Evolutionary conservation across 1,140 invertebrate genomes (phyloP).

Genomic region (Rhagoletis pomonella): DNA sequence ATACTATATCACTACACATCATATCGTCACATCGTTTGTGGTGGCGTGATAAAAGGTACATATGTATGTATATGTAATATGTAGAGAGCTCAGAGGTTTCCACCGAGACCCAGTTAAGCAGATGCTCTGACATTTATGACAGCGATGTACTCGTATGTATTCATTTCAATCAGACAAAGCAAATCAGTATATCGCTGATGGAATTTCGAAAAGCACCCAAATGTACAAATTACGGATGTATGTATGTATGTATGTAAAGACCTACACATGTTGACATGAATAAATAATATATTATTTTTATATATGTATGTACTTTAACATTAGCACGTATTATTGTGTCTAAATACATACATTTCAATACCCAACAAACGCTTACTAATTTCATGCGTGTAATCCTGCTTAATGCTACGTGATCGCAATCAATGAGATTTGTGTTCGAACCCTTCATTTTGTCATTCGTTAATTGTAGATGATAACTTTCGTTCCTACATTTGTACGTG

Average conservation of each 20-base stretch:
- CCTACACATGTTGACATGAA: not conserved
- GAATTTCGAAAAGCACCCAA: not conserved
- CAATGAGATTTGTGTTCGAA: slow-evolving; percentile 30
- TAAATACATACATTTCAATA: not conserved
- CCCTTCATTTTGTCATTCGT: slow-evolving; percentile 21
- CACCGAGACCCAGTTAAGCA: slow-evolving; percentile 44
- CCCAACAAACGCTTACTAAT: not conserved
- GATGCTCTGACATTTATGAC: slow-evolving; percentile 46
- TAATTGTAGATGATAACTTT: not conserved
- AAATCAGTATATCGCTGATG: slow-evolving; percentile 23
- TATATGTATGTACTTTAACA: too few relatives aligned
- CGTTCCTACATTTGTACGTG: not conserved
- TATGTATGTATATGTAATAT: too few relatives aligned
- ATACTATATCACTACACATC: too few relatives aligned
- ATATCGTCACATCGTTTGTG: not conserved
- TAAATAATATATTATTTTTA: not conserved
- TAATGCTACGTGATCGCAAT: slow-evolving; percentile 40
- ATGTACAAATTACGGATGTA: not conserved
- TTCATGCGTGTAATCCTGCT: slow-evolving; percentile 19
- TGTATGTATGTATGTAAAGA: not conserved
- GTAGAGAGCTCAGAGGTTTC: slow-evolving; percentile 15
- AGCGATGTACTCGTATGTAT: not conserved
- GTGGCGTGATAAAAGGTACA: not conserved
- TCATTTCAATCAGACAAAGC: slow-evolving; percentile 41
- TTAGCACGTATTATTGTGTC: not conserved